Evolutionary conservation across 2,888 invertebrate genomes (phyloP), one percentile per base, ranked within the genome.

Genomic region (Campoplex nolae): DNA sequence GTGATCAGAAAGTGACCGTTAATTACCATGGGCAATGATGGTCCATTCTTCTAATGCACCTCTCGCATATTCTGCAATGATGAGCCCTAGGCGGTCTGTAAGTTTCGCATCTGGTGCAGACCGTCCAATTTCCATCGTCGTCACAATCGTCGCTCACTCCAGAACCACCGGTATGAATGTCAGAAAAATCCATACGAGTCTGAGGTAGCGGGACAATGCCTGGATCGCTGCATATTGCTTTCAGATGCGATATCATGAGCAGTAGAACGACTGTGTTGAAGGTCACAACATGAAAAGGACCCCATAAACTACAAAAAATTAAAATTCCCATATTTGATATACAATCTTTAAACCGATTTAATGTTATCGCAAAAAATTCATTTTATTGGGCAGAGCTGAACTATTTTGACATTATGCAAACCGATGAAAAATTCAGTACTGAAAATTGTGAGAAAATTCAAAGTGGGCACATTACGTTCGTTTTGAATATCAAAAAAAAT

Each of bases 171-270:
- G 96, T 95, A 94, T 97, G 97, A 92, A 97, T 95, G 92, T 98
- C 97, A 1, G 97, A 97, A 94, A 98, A 97, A 93, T 98, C 97
- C 92, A 97, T 95, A 89, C 96, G 96, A 90, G 95, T 96, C 89
- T 96, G 96, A 1, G 97, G 96, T 84, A 97, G 95, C n/a, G 97
- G 98, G 65, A 98, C 97, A 75, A 97, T 96, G 3, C 98, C 98
- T 4, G 98, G 98, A 95, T 98, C 98, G n/a, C 97, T 97, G 90
- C 98, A 96, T 83, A 98, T 98, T 11, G 98, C 98, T 92, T 97
- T 96, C n/a, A 97, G 91, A 94, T 98, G 98, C 3, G 98, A 96
- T 95, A 97, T 96, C 76, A 96, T 95, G 86, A 98, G 94, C 78
- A 98, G 95, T 91, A 98, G 96, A 81, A 98, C 95, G 16, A 98